Evolutionary conservation across 1,140 invertebrate genomes (phyloP).

Genomic region (Formica selysi): DNA sequence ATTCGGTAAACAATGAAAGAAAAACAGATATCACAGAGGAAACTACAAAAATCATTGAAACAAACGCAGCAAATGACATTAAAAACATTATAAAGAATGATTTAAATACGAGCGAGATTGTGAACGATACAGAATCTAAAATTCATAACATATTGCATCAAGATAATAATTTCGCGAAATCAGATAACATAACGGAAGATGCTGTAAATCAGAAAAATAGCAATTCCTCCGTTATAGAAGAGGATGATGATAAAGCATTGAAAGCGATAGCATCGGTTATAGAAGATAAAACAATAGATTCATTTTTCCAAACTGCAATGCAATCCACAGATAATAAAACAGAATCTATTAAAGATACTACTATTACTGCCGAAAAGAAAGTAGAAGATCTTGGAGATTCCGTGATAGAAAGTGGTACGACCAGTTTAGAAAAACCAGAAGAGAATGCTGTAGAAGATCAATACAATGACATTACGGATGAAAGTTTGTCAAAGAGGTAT

Average conservation of each 20-base stretch:
- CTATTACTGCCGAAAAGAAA: constrained; percentile 29
- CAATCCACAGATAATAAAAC: constrained; percentile 26
- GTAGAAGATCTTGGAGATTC: constrained; percentile 4
- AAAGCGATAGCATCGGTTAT: constrained; percentile 65
- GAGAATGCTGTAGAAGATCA: constrained; percentile 82
- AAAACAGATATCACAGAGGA: background rate
- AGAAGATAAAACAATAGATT: constrained; percentile 35
- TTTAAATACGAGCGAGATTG: background rate
- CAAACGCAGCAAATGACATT: background rate
- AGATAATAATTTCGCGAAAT: background rate
- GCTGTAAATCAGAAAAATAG: background rate
- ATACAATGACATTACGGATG: constrained; percentile 84
- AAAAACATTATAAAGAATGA: background rate
- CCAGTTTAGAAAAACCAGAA: constrained; percentile 74
- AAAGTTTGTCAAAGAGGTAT: constrained; percentile 73
- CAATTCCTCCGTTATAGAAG: background rate
- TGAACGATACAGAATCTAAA: constrained; percentile 37
- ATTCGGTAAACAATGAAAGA: background rate
- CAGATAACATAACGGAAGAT: background rate
- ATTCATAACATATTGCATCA: background rate
- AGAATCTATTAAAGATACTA: background rate
- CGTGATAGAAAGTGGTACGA: background rate
- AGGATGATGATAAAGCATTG: constrained; percentile 57
- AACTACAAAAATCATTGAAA: background rate
- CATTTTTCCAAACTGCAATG: constrained; percentile 24